Evolutionary conservation across 2,888 invertebrate species (phyloP).

Genomic region (Trichopria drosophilae): DNA sequence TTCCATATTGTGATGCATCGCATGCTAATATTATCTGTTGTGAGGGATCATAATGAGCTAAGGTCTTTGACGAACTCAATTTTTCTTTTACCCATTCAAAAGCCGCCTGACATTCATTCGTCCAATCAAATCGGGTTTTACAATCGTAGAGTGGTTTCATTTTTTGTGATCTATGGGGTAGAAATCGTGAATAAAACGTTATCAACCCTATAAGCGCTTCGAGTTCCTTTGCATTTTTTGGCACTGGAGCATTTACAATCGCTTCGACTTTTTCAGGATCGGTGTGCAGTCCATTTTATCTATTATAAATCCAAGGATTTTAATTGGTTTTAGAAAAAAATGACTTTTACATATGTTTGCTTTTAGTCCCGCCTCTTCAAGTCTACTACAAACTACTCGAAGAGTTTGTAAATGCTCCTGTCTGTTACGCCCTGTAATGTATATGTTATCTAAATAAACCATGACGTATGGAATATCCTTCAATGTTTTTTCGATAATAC

Average conservation of each 20-base stretch:
- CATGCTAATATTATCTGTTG: no score
- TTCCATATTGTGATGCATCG: no score
- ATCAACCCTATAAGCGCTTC: background rate
- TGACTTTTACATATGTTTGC: conserved; percentile 2
- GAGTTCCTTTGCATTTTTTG: background rate
- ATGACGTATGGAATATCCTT: no score
- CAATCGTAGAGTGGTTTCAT: background rate
- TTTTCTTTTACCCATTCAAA: no score
- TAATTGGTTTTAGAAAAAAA: background rate
- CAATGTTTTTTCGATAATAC: conserved; percentile 26
- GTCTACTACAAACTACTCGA: background rate
- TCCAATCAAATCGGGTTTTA: no score
- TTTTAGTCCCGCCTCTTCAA: background rate
- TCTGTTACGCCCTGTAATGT: background rate
- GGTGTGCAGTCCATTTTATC: background rate
- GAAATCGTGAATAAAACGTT: conserved; percentile 5
- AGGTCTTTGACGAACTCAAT: no score
- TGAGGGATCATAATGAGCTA: no score
- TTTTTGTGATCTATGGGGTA: background rate
- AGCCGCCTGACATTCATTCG: no score
- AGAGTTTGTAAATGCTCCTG: conserved; percentile 13
- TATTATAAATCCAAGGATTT: conserved; percentile 6
- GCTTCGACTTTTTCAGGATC: background rate
- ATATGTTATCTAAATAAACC: conserved; percentile 24
- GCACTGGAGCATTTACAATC: conserved; percentile 1